Conservation (phyloP, 1,140 invertebrate genomes). For the Caenorhabditis briggsae region DNA sequence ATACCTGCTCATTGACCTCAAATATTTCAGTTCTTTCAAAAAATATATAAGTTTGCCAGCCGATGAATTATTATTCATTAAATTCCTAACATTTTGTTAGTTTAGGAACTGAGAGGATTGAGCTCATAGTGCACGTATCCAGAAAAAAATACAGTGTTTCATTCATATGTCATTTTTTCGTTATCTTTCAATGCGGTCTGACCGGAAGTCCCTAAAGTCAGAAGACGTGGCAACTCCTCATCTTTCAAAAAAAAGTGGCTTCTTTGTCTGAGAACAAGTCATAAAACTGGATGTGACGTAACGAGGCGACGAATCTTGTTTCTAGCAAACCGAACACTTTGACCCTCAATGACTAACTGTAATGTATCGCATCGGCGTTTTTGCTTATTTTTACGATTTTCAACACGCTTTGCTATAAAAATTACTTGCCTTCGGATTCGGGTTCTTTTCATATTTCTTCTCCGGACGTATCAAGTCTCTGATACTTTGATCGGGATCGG, state of each 20-base stretch:
- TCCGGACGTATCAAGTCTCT: constrained; percentile 15
- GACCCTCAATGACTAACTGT: constrained; percentile 5
- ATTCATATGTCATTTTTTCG: background rate
- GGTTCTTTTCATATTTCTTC: constrained; percentile 48
- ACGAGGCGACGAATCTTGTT: constrained; percentile 1
- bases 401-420: background rate
- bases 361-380: background rate
- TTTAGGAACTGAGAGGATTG: too few species aligned
- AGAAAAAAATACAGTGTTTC: too few species aligned
- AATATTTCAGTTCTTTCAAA: too few species aligned
- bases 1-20: too few species aligned
- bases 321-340: constrained; percentile 10
- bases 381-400: too few species aligned
- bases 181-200: background rate
- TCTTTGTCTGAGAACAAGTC: constrained; percentile 34
- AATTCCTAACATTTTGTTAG: too few species aligned
- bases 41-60: too few species aligned
- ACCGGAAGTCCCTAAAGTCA: background rate
- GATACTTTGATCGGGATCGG: constrained; percentile 26
- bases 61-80: too few species aligned
- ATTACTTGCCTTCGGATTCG: constrained; percentile 7
- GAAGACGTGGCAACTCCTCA: too few species aligned
- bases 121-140: too few species aligned
- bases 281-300: constrained; percentile 1
- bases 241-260: background rate